phyloP scores from a whole-genome alignment of 2,888 invertebrate species.

The Eurytoma adleriae region DNA sequence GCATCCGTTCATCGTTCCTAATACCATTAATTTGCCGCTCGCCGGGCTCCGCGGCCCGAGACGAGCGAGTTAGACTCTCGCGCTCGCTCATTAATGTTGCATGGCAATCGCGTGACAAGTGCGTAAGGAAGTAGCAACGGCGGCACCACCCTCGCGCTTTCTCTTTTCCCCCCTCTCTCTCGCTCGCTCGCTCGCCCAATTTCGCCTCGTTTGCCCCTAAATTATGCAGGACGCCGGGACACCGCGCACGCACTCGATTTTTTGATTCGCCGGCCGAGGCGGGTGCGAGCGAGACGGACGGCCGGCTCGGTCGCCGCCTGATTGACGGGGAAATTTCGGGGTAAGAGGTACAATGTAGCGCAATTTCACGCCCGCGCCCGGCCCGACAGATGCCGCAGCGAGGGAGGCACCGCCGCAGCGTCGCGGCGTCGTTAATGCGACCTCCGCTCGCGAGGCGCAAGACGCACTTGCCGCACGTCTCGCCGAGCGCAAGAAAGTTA shows the following conservation, averaged over 20 bases:
- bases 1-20: slow-evolving; percentile 18
- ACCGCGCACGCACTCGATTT: slow-evolving; percentile 22
- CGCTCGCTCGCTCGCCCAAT: slow-evolving; percentile 14
- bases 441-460: no score
- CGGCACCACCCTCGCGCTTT: slow-evolving; percentile 18
- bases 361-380: slow-evolving; percentile 45
- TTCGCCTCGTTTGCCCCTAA: slow-evolving; percentile 35
- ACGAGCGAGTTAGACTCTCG: slow-evolving; percentile 7
- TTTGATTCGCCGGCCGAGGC: neutral
- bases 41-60: neutral
- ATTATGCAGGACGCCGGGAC: slow-evolving; percentile 33
- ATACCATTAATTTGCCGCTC: slow-evolving; percentile 15
- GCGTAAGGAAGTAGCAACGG: slow-evolving; percentile 56
- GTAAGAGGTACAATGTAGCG: slow-evolving; percentile 16
- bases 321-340: neutral
- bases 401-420: no score
- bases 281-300: neutral
- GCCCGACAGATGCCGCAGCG: no score
- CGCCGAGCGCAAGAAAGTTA: no score
- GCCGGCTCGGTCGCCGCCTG: no score
- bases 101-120: slow-evolving; percentile 73
- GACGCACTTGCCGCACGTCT: no score
- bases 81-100: slow-evolving; percentile 67
- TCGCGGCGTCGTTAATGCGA: no score
- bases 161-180: slow-evolving; percentile 24